Evolutionary conservation across 2,113 vertebrate species (phyloP).

Genomic region (Microcebus lehilahytsara): DNA sequence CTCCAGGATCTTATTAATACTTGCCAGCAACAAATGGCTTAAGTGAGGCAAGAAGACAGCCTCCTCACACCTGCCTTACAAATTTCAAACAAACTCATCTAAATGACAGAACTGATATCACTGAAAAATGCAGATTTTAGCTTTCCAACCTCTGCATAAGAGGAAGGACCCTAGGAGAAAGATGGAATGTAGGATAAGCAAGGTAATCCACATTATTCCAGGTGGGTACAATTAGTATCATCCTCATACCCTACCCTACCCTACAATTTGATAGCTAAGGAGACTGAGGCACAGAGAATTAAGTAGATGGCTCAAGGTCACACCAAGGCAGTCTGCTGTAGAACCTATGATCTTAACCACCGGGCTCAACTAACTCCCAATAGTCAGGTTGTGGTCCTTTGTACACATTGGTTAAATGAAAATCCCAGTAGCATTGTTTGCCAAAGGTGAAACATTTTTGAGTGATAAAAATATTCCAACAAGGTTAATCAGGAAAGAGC

Average conservation of each 20-base stretch:
- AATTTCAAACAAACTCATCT: constrained; percentile 44
- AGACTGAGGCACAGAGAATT: background rate
- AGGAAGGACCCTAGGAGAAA: background rate
- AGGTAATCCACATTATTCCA: background rate
- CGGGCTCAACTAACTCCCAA: background rate
- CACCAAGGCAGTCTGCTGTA: background rate
- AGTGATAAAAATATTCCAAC: background rate
- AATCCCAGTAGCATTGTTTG: background rate
- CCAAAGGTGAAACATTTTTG: background rate
- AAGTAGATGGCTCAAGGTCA: background rate
- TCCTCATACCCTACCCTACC: background rate
- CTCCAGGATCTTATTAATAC: background rate
- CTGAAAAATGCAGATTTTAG: background rate
- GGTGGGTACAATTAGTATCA: background rate
- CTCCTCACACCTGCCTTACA: background rate
- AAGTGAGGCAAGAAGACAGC: background rate
- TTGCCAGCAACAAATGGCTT: background rate
- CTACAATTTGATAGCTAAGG: background rate
- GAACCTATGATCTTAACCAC: background rate
- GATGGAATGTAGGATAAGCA: background rate
- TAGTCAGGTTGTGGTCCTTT: background rate
- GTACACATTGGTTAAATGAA: background rate
- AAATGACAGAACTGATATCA: background rate
- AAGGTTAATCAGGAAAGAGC: background rate
- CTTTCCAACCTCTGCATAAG: background rate